Conservation (phyloP, 2,797 vertebrate genomes). For the Martes flavigula region DNA sequence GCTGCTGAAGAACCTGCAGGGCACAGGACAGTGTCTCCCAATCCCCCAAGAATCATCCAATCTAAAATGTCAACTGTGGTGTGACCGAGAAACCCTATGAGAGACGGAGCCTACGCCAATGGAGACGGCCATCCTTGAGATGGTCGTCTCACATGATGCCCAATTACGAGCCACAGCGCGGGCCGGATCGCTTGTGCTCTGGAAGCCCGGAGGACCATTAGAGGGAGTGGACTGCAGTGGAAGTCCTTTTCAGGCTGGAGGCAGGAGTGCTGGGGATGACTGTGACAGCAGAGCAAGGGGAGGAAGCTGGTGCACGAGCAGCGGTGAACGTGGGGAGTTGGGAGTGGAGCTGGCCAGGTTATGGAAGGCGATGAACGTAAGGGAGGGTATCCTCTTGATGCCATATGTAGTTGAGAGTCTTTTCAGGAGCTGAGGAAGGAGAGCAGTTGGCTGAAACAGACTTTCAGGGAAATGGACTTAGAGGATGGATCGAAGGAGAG, state of each 20-base stretch:
- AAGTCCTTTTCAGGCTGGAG: background rate
- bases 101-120: background rate
- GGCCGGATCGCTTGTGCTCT: background rate
- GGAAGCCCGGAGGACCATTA: background rate
- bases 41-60: background rate
- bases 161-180: background rate
- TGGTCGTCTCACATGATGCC: background rate
- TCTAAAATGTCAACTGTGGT: background rate
- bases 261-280: background rate
- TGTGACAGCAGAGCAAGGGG: background rate
- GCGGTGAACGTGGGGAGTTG: background rate
- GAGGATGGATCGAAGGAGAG: background rate
- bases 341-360: too few relatives aligned
- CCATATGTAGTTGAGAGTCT: background rate
- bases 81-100: background rate
- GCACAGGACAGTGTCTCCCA: background rate
- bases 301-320: background rate
- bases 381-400: background rate
- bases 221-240: background rate
- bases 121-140: background rate
- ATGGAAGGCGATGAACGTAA: background rate
- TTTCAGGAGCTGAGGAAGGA: background rate
- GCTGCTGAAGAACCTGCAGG: background rate
- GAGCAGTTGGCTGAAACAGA: background rate
- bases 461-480: background rate